Conservation (phyloP, 2,797 vertebrate genomes). For the Hipposideros larvatus region DNA sequence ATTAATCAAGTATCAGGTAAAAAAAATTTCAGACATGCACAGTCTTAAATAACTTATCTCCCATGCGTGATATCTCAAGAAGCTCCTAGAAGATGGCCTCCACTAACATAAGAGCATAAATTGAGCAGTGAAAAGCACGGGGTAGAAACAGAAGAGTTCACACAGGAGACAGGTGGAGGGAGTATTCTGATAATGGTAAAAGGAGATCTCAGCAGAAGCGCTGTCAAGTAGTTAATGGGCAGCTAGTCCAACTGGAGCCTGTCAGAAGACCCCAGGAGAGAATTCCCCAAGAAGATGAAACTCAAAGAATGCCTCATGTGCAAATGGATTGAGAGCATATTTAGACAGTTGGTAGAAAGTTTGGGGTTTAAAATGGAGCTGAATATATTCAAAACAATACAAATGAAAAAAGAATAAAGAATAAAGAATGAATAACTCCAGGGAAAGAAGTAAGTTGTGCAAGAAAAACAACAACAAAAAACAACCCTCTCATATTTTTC, state of each 20-base stretch:
- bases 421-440: not conserved
- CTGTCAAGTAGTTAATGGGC: not conserved
- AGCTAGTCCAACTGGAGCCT: not conserved
- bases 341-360: not conserved
- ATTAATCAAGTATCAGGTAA: not conserved
- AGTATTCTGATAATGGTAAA: not conserved
- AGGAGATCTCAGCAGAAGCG: not conserved
- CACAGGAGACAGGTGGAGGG: not conserved
- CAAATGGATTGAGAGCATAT: not conserved
- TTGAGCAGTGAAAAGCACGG: not conserved
- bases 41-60: constrained; percentile 15
- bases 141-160: not conserved
- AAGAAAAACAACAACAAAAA: not conserved
- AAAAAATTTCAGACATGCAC: not conserved
- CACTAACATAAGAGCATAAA: not conserved
- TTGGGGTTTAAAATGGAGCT: not conserved
- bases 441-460: not conserved
- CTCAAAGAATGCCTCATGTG: not conserved
- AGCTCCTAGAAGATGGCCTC: not conserved
- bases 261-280: not conserved
- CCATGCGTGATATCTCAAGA: not conserved
- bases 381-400: not conserved
- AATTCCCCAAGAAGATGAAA: not conserved
- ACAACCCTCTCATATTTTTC: not conserved
- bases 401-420: not conserved